A percentile compares a stretch with the other conserved stretches of the same genome.
Conservation (phyloP, 1,140 invertebrate species). For the Akabosia matsudoensis region DNA sequence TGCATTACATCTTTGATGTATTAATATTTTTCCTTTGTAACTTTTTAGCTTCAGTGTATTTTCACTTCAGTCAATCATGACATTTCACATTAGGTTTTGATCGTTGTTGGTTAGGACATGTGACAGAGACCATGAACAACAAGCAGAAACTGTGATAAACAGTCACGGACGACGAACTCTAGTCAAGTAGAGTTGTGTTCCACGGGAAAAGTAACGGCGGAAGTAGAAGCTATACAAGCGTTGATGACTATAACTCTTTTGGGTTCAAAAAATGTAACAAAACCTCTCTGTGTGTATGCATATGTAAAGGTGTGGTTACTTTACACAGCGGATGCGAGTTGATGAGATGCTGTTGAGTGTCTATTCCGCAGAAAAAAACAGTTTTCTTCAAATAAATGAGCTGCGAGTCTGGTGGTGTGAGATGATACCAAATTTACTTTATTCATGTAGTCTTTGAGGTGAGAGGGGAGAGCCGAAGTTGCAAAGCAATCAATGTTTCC, state of each 20-base stretch:
- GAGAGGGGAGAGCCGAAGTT: neutral
- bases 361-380: conserved; percentile 2
- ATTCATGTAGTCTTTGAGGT: neutral
- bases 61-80: conserved; percentile 14
- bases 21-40: neutral
- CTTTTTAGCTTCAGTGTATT: too few relatives aligned
- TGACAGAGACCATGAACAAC: conserved; percentile 15
- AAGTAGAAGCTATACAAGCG: conserved; percentile 11
- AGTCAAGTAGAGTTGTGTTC: neutral
- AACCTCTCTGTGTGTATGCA: neutral
- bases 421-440: neutral
- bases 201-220: conserved; percentile 1
- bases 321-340: conserved; percentile 22
- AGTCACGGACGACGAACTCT: conserved; percentile 21
- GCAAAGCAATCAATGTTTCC: too few relatives aligned
- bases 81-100: conserved; percentile 2
- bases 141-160: conserved; percentile 14
- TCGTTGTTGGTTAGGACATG: too few relatives aligned
- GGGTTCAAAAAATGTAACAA: conserved; percentile 6
- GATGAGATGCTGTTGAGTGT: conserved; percentile 18
- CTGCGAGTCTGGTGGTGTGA: neutral
- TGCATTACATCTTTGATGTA: neutral
- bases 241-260: neutral
- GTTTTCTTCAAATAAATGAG: conserved; percentile 18
- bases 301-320: conserved; percentile 20